Conservation (phyloP, 1,140 invertebrate species). For the Apis mellifera region Amel_HAv3.1 CM009934.2:8946001-8946500, state of each 20-base stretch:
- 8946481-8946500: no score
- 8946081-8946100: constrained; percentile 20
- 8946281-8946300: not conserved
- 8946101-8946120: not conserved
- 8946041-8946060: not conserved
- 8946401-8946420: no score
- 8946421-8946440: no score
- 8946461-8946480: no score
- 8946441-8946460: no score
- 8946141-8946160: not conserved
- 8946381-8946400: no score
- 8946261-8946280: not conserved
- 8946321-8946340: no score
- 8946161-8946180: not conserved
- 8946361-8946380: no score
- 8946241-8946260: not conserved
- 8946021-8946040: no score
- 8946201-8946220: constrained; percentile 13
- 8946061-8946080: not conserved
- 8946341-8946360: no score
- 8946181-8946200: not conserved
- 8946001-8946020: not conserved
- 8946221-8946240: not conserved
- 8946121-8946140: not conserved
- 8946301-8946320: not conserved